Conservation (phyloP, 1,140 invertebrate genomes). For the Brachionus koreanus region DNA sequence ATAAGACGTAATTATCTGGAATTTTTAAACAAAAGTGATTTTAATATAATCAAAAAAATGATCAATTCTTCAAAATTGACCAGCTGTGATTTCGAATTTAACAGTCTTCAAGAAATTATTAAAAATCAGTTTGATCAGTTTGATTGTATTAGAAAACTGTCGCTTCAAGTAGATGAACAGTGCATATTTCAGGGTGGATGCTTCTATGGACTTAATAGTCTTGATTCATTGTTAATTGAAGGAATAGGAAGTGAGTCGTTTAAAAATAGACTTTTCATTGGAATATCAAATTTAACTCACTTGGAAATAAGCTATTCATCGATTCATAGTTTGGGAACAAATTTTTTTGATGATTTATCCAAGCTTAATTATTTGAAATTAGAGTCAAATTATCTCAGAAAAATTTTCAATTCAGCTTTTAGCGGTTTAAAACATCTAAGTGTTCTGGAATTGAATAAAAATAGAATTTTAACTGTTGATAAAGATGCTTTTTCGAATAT, state of each 20-base stretch:
- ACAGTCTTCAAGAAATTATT: neutral
- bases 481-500: neutral
- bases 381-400: neutral
- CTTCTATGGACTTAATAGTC: neutral
- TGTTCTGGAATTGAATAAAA: neutral
- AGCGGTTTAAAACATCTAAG: neutral
- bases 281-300: neutral
- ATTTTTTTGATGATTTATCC: neutral
- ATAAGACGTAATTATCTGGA: neutral
- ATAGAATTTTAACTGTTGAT: neutral
- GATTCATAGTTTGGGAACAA: neutral
- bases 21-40: neutral
- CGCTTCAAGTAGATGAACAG: neutral
- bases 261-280: neutral
- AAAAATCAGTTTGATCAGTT: neutral
- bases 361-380: neutral
- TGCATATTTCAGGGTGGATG: neutral
- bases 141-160: neutral
- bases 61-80: neutral
- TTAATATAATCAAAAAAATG: neutral
- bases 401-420: neutral
- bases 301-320: neutral
- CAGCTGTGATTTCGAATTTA: neutral
- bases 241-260: neutral
- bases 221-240: neutral